Percentiles rank a stretch among this genome's conserved stretches.
phyloP scores from a whole-genome alignment of 2,888 invertebrate species.

The Dryobotodes eremita region DNA sequence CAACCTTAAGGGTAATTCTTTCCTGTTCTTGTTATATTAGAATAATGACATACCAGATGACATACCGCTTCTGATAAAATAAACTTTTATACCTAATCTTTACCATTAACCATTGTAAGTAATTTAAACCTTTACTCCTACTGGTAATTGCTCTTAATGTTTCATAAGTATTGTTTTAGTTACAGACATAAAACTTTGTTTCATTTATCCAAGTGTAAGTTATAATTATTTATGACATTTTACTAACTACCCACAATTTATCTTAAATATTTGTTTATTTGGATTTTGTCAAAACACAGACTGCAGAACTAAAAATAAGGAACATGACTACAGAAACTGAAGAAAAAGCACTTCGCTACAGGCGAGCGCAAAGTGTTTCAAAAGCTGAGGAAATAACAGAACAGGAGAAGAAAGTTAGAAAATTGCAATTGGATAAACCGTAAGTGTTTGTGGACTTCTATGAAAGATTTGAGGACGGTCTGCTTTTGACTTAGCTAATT shows the following conservation, averaged over 20 bases:
- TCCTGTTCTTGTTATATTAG: slow-evolving; percentile 13
- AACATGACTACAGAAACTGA: slow-evolving; percentile 85
- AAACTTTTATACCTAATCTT: neutral
- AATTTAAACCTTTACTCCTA: neutral
- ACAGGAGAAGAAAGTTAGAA: slow-evolving; percentile 94
- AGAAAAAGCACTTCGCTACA: slow-evolving; percentile 91
- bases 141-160: neutral
- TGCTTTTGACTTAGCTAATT: neutral
- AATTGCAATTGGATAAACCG: slow-evolving; percentile 96
- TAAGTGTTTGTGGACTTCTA: slow-evolving; percentile 87
- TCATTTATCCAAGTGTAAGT: neutral
- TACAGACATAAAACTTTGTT: neutral
- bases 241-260: slow-evolving; percentile 39
- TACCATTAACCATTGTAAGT: neutral
- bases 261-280: neutral
- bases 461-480: neutral
- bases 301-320: slow-evolving; percentile 5
- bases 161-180: neutral
- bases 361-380: slow-evolving; percentile 96
- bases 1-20: slow-evolving; percentile 7
- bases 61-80: slow-evolving; percentile 19
- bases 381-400: slow-evolving; percentile 96
- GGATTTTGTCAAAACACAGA: neutral
- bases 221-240: neutral
- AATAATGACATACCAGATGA: slow-evolving; percentile 34